phyloP scores from a whole-genome alignment of 2,888 invertebrate genomes.

The Endotricha flammealis region DNA sequence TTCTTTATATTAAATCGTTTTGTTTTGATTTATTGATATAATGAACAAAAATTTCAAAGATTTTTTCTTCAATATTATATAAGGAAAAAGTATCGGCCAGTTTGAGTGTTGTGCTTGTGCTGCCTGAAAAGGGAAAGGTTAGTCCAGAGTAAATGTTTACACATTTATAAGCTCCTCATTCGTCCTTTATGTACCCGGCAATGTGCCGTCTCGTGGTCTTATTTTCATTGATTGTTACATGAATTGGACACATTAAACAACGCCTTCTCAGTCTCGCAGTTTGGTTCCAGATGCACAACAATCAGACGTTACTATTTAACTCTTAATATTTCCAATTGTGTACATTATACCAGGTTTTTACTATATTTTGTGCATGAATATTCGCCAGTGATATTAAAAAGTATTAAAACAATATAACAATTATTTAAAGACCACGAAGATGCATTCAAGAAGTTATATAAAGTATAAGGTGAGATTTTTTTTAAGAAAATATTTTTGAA shows the following conservation, averaged over 20 bases:
- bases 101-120: too few relatives aligned
- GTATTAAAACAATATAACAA: not conserved
- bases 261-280: constrained; percentile 37
- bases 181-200: constrained; percentile 13
- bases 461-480: not conserved
- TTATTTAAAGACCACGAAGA: too few relatives aligned
- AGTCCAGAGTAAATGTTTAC: too few relatives aligned
- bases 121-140: too few relatives aligned
- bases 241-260: constrained; percentile 35
- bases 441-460: not conserved
- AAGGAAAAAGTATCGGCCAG: too few relatives aligned
- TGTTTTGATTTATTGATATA: too few relatives aligned
- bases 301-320: constrained; percentile 25
- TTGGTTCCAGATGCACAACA: constrained; percentile 26
- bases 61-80: too few relatives aligned
- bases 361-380: not conserved
- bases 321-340: not conserved
- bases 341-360: too few relatives aligned
- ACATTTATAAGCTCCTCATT: constrained; percentile 1
- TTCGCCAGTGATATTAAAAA: not conserved
- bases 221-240: constrained; percentile 33
- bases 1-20: too few relatives aligned
- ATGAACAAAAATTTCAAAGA: too few relatives aligned
- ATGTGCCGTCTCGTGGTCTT: constrained; percentile 24
- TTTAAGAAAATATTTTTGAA: too few relatives aligned